Evolutionary conservation across 1,140 invertebrate species (phyloP), one percentile per base, ranked within the genome.

Genomic region (Gryon sp.): DNA sequence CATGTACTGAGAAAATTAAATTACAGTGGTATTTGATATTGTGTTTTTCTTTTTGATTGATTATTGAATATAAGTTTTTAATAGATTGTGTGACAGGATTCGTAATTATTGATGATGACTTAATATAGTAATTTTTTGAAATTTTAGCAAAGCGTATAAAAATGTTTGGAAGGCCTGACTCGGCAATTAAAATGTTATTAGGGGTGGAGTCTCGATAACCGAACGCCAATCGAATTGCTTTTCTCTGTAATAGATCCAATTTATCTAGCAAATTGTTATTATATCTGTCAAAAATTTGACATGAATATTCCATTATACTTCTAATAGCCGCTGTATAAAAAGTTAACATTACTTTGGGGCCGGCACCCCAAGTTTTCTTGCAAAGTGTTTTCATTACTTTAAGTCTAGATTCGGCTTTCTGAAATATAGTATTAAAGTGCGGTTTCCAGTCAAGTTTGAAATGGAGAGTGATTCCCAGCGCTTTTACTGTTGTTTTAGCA

Each of bases 161-260:
- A n/a, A 63, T n/a, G 4, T 36, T 8, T 9, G 52, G 57, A 2
- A 59, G 9, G 1, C 34, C 53, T 0, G 59, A 19, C 20, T 74
- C 68, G 0, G 30, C 36, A 8, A 14, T 5, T 19, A 74, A 7
- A 0, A 74, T 16, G 7, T 59, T 65, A 0, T 34, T 62, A 1
- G 57, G 48, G 9, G 57, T 63, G 2, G 46, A 38, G 7, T 16
- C 28, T 1, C 41, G n/a, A 9, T 66, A 66, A 0, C 70, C 53
- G n/a, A 55, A 18, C 0, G 62, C 70, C 1, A 53, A 19, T 12
- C 60, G 6, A 0, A n/a, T n/a, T n/a, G n/a, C n/a, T 40, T 30
- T 34, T 20, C 28, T 50, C 14, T 50, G 46, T 2, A 48, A 7
- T 0, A 18, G 14, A 7, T 48, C 24, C 0, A 48, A 14, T 15